Evolutionary conservation across 2,113 vertebrate genomes (phyloP), one percentile per base, ranked within the genome.

Genomic region (Trinectes maculatus): DNA sequence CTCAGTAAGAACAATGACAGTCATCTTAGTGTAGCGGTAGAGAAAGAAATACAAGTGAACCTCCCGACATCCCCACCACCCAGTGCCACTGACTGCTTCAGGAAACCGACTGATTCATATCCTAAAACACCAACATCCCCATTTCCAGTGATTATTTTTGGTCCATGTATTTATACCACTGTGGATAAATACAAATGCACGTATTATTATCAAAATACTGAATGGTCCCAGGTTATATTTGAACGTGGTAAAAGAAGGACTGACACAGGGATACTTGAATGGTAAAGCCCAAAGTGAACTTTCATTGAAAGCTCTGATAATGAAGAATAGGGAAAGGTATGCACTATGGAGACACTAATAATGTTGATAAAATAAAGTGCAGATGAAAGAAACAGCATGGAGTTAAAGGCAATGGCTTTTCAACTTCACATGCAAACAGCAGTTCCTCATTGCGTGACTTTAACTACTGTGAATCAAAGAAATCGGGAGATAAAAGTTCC

Each of bases 81-180:
- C 6, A 19, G 46, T 61, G 46, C 69, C 29, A 3, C 51, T 55
- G 63, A 76, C 79, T 26, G 54, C 46, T 75, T 39, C 85, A 90
- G 90, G 90, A 91, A 91, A 88, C 39, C 1, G 34, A 87, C 68
- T 89, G 86, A 89, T 86, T 92, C 84, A 90, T 83, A 88, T 89
- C 89, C 88, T 86, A 79, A 76, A 69, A 75, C 40, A 64, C 75
- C 47, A 78, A 81, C 85, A 79, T 89, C 76, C 76, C 76, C 60
- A 54, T 87, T 89, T 87, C 83, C 87, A 82, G 52, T 55, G 55
- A 85, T 75, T 89, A 90, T 91, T 89, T 89, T 74, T 71, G 64
- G 76, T 55, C 22, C 10, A 61, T 72, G 54, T 80, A 88, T 88
- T 89, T 80, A 80, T 71, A 81, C 54, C 54, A 43, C 40, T 65